A percentile compares a stretch with the other conserved stretches of the same genome.
phyloP scores from a whole-genome alignment of 2,888 invertebrate genomes.

The Brachyptera putata region DNA sequence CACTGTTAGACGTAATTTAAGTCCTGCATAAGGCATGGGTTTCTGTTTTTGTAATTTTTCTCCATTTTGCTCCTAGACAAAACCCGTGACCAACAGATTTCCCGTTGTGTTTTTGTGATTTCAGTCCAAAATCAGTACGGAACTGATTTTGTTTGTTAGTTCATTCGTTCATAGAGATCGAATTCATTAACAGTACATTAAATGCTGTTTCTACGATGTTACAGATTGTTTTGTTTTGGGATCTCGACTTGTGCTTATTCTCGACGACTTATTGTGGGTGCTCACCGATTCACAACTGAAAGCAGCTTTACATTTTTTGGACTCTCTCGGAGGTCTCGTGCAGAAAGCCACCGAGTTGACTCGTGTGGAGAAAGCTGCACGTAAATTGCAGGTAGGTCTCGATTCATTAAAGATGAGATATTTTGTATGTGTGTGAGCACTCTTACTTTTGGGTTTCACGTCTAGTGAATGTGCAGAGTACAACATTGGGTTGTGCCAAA shows the following conservation, averaged over 20 bases:
- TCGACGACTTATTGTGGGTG: constrained; percentile 97
- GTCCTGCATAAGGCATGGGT: too few relatives aligned
- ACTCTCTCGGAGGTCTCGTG: constrained; percentile 77
- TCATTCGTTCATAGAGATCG: too few relatives aligned
- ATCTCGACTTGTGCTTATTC: constrained; percentile 83
- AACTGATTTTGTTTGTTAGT: too few relatives aligned
- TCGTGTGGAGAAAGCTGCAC: constrained; percentile 74
- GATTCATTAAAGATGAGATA: background rate
- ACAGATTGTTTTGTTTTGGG: constrained; percentile 90
- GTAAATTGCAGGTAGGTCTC: constrained; percentile 66
- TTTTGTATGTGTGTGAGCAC: background rate
- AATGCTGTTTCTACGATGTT: constrained; percentile 37
- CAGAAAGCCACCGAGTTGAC: constrained; percentile 75
- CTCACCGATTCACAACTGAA: constrained; percentile 93
- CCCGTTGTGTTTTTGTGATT: too few relatives aligned
- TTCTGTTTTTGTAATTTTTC: too few relatives aligned
- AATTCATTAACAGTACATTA: constrained; percentile 8
- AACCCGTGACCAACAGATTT: too few relatives aligned
- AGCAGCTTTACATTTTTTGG: constrained; percentile 86
- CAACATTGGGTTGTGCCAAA: background rate
- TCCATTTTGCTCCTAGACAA: too few relatives aligned
- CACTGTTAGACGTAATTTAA: too few relatives aligned
- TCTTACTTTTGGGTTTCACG: background rate
- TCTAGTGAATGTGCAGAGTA: background rate
- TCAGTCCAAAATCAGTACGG: too few relatives aligned